Conservation (phyloP, 2,113 vertebrate species). For the Pterocles orientalis region DNA sequence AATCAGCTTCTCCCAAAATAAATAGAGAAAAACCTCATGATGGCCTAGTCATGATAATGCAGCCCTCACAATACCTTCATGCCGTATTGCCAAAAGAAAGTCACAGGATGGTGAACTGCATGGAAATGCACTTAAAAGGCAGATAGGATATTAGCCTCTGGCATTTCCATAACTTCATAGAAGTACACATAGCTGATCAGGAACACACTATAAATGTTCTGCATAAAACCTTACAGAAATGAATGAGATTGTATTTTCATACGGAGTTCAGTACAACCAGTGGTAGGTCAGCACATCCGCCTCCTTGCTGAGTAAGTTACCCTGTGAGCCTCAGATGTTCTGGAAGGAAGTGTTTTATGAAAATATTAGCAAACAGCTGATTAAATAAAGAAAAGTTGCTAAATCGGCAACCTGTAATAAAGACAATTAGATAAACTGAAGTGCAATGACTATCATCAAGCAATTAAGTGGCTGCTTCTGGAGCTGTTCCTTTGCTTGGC, state of each 20-base stretch:
- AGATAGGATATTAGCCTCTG: neutral
- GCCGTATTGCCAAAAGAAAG: neutral
- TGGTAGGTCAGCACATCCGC: neutral
- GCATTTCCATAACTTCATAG: neutral
- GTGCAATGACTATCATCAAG: neutral
- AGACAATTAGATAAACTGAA: neutral
- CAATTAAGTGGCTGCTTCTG: conserved; percentile 2
- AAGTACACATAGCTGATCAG: neutral
- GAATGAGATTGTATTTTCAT: neutral
- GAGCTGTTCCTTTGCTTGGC: neutral
- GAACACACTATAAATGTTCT: neutral
- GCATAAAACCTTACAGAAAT: neutral
- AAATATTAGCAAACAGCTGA: conserved; percentile 8
- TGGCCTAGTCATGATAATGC: neutral
- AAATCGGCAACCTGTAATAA: neutral
- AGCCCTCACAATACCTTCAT: neutral
- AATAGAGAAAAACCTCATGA: neutral
- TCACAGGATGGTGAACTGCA: neutral
- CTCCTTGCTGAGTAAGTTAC: neutral
- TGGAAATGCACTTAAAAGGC: neutral
- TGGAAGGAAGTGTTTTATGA: neutral
- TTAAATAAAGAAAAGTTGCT: conserved; percentile 15
- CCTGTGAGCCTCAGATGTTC: neutral
- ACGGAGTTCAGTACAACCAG: neutral
- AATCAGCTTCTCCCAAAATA: neutral